These are phyloP conservation scores for Pyrocoelia pectoralis DNA, from an alignment of 2,888 invertebrate species.

Conservation along the genomic window DNA sequence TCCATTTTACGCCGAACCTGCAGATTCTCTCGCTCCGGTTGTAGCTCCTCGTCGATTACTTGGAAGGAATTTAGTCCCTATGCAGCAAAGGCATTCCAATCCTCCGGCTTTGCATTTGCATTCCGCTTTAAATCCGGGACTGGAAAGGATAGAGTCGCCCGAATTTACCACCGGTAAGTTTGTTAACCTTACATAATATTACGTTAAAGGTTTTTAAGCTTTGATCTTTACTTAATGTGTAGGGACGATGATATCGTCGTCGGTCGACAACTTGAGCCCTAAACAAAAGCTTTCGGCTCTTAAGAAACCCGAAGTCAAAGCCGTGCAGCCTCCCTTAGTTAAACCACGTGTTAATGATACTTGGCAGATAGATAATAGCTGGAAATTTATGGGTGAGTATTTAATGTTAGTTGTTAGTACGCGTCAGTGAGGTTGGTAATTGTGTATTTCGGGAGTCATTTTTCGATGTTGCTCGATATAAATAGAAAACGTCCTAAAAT, in stretches of 20 bases:
- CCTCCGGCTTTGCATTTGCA: constrained; percentile 58
- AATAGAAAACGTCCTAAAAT: too few relatives aligned
- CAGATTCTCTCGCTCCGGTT: constrained; percentile 78
- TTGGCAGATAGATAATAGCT: constrained; percentile 89
- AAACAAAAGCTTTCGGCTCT: constrained; percentile 50
- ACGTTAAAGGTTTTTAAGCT: constrained; percentile 16
- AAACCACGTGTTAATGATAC: constrained; percentile 63
- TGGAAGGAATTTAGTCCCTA: constrained; percentile 48
- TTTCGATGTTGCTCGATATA: too few relatives aligned
- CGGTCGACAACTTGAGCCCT: constrained; percentile 72
- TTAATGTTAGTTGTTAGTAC: not conserved
- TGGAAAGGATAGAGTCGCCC: constrained; percentile 59
- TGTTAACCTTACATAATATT: constrained; percentile 14
- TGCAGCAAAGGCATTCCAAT: constrained; percentile 62
- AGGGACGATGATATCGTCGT: constrained; percentile 67
- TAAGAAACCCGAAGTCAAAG: constrained; percentile 70
- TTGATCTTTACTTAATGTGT: constrained; percentile 13
- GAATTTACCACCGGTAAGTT: constrained; percentile 52
- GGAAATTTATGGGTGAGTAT: constrained; percentile 84
- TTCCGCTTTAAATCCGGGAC: constrained; percentile 49
- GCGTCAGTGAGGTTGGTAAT: not conserved
- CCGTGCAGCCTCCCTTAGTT: constrained; percentile 76
- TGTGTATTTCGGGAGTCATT: too few relatives aligned
- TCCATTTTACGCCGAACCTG: constrained; percentile 90
- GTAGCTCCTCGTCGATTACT: constrained; percentile 50